Evolutionary conservation across 2,113 vertebrate genomes (phyloP), one percentile per base, ranked within the genome.

Genomic region (Eurystomus gularis): DNA sequence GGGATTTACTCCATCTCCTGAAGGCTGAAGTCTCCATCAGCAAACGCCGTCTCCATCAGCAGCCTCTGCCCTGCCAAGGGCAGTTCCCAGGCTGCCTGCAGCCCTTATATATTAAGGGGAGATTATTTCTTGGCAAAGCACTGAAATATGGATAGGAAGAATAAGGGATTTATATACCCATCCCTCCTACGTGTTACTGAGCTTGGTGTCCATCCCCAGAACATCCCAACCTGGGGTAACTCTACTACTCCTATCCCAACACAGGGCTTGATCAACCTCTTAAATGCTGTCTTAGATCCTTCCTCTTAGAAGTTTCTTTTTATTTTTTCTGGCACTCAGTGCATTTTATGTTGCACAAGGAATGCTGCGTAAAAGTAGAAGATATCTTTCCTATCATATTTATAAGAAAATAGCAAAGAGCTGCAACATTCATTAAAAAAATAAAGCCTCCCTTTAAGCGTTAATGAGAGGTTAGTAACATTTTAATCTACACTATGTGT

Each of bases 181-280:
- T 60, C 57, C 16, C 9, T 91, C 29, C 61, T 46, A 21, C 1
- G 4, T 0, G 0, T 55, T 62, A 29, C 9, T 1, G 1, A 13
- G 17, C 25, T 49, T 23, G 49, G 9, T 79, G 70, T 71, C 16
- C 62, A 31, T 44, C 57, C 64, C 52, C 9, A 8, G 31, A 40
- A 46, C 60, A 51, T 33, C 49, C 61, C 46, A 28, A 23, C 31
- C 17, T 2, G 3, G 44, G 29, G 15, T 23, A 85, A 44, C 9
- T 0, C 39, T 64, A 3, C 42, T 25, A 8, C 40, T 48, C 52
- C 88, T 35, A 10, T 19, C 73, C 44, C 26, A 62, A 73, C 80
- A 58, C 51, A 64, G 49, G 46, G 19, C 64, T 60, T 42, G 25
- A 5, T 13, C 48, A 85, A 44, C 65, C 54, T 16, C 26, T 68